Percentiles rank a stretch among this genome's conserved stretches.
These are phyloP conservation scores for Drosophila stalkeri DNA, from an alignment of 2,888 invertebrate genomes.

Conservation along the genomic window DNA sequence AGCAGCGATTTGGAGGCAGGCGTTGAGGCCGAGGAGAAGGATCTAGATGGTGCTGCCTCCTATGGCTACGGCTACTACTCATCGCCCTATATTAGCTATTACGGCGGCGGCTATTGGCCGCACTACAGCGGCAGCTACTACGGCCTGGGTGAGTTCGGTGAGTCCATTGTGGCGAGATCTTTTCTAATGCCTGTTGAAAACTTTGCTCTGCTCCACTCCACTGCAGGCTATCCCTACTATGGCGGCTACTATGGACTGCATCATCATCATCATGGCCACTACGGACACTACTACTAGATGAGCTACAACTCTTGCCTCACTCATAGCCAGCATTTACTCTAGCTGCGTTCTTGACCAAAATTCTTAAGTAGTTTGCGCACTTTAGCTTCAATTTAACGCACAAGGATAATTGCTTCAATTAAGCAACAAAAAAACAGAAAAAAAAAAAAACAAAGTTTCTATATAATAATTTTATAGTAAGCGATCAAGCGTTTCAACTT, in stretches of 20 bases:
- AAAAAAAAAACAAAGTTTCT: conserved; percentile 34
- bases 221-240: conserved; percentile 75
- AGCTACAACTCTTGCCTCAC: not conserved
- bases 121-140: conserved; percentile 75
- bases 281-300: conserved; percentile 81
- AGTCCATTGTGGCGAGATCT: not conserved
- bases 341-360: conserved; percentile 58
- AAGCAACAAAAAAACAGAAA: conserved; percentile 66
- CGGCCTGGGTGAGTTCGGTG: conserved; percentile 71
- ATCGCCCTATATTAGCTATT: conserved; percentile 75
- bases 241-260: conserved; percentile 79
- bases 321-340: conserved; percentile 5
- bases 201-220: not conserved
- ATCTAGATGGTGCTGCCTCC: conserved; percentile 82
- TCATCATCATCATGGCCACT: conserved; percentile 74
- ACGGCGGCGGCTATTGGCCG: conserved; percentile 74
- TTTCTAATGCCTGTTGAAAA: not conserved
- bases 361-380: conserved; percentile 55
- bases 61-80: conserved; percentile 83
- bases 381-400: conserved; percentile 58
- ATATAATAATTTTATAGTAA: conserved; percentile 41
- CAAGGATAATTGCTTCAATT: conserved; percentile 77
- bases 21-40: conserved; percentile 75
- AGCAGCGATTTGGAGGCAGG: conserved; percentile 68
- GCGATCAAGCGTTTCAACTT: conserved; percentile 33